phyloP scores from a whole-genome alignment of 2,113 vertebrate species.

The Nipponia nippon region DNA sequence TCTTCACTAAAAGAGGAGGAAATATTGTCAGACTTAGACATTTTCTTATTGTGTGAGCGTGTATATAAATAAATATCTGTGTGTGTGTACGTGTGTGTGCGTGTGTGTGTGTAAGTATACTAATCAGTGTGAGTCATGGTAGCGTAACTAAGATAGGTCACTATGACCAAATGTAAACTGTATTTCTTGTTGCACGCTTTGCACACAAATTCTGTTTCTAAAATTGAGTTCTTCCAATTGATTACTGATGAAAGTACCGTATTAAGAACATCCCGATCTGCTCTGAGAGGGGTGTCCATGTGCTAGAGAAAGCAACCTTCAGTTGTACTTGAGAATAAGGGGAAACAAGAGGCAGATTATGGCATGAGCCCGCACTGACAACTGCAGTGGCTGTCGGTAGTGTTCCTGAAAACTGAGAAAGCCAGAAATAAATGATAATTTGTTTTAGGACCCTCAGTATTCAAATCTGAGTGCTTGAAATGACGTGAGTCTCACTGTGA shows the following conservation, averaged over 20 bases:
- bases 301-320: constrained; percentile 1
- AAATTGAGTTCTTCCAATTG: constrained; percentile 75
- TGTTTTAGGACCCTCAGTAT: background rate
- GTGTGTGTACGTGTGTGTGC: background rate
- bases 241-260: constrained; percentile 8
- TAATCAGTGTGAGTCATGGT: constrained; percentile 67
- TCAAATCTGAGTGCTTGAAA: background rate
- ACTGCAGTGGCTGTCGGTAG: background rate
- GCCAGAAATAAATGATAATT: background rate
- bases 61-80: constrained; percentile 63
- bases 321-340: background rate
- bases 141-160: constrained; percentile 69
- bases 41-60: constrained; percentile 68
- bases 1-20: constrained; percentile 67
- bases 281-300: background rate
- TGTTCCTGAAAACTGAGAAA: background rate
- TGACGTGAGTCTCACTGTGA: background rate
- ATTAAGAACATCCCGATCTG: background rate
- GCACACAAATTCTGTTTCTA: constrained; percentile 77
- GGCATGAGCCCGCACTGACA: background rate
- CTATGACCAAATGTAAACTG: constrained; percentile 71
- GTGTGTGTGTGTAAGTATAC: constrained; percentile 27
- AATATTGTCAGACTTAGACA: constrained; percentile 68
- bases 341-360: background rate
- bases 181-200: constrained; percentile 75